Evolutionary conservation across 2,113 vertebrate species (phyloP), one percentile per base, ranked within the genome.

Genomic region (Propithecus coquereli): DNA sequence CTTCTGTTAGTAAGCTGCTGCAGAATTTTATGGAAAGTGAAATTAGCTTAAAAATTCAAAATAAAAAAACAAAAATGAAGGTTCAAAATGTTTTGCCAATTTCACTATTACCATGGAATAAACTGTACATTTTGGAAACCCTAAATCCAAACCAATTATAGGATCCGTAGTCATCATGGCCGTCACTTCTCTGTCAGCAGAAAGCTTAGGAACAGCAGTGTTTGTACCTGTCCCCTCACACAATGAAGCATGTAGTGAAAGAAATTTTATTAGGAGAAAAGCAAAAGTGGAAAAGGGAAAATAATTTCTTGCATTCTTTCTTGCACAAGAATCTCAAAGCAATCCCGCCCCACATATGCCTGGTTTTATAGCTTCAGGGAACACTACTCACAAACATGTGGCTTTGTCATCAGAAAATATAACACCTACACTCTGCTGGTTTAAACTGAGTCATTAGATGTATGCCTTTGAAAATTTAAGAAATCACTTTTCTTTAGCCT

Each of bases 341-440:
- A 71, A 77, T 70, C 82, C 32, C 71, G 52, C 11, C 83, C 68
- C 63, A 45, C 54, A 59, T 25, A 25, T 30, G 68, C 16, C 52
- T 85, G 70, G 59, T 61, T 95, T 95, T 70, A 86, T 27, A 71
- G 68, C 27, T 76, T 96, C 74, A 54, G 79, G 61, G 27, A 93
- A 87, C 27, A 76, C 18, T 61, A 14, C 63, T 50, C 79, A 87
- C 83, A 89, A 95, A 81, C 50, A 94, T 0, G 27, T 20, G 34
- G 45, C 37, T 71, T 81, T 96, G 85, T 96, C 86, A 37, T 63
- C 14, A 70, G 32, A 63, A 77, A 61, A 82, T 57, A 9, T 40
- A 80, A 93, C 45, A 94, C 76, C 40, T 76, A 94, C 89, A n/a
- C 30, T 76, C 40, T 18, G 13, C 22, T 47, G 3, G 3, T 27